Base-by-base conservation (phyloP, 2,113 vertebrate genomes). In the Maylandia zebra region DNA sequence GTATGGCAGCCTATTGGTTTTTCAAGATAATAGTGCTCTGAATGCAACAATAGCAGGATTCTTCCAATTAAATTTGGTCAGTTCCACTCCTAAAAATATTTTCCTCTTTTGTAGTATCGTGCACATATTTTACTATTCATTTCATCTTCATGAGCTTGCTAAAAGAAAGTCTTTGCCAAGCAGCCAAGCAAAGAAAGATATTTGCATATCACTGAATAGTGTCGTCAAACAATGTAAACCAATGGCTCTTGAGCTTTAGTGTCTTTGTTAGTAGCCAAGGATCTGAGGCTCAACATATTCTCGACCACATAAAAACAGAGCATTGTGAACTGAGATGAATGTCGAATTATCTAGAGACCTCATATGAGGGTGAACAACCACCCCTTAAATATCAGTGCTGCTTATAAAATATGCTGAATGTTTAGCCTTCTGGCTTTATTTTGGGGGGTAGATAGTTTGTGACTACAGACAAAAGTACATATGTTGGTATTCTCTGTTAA, bases 151-250 rank as follows among this genome's bases (percentile, higher is more conserved):
- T 38, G 19, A 87, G 76, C 81, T 41, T 32, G 34, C 61, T 10
- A 61, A 83, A 80, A 45, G 59, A 81, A 56, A 71, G 53, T 81
- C 64, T 88, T 45, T 22, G 1, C 80, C 71, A 55, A 59, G 76
- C 86, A 56, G 84, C 74, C 71, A 55, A 43, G 66, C 88, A 76
- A 83, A 66, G 55, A 87, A 76, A 48, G 3, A 43, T 85, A 93
- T 92, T 92, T 92, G 90, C 91, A 93, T 91, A 84, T 90, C 79
- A 86, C 81, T 91, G 86, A 93, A 91, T 83, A 69, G 76, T 89
- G 80, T 86, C 78, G 8, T 94, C 89, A 85, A 83, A 86, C 14
- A 69, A 76, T 86, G 86, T 85, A 89, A 93, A 92, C 92, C 82
- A 61, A 53, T 61, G 55, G 81, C 90, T 88, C 88, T 86, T 93